phyloP scores from a whole-genome alignment of 2,888 invertebrate species.

The Hybos culiciformis region DNA sequence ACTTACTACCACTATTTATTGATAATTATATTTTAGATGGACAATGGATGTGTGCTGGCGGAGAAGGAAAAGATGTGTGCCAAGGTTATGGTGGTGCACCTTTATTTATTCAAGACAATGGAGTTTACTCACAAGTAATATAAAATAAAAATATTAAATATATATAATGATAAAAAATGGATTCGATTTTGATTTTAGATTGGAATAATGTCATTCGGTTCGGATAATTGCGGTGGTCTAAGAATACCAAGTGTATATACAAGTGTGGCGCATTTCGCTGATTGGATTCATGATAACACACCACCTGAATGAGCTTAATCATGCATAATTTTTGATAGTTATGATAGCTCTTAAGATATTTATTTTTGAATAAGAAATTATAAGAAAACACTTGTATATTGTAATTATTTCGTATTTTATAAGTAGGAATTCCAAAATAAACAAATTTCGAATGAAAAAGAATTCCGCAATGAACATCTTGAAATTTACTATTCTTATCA shows the following conservation, averaged over 20 bases:
- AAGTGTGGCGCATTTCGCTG: conserved; percentile 56
- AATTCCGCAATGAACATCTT: no score
- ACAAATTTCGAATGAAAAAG: no score
- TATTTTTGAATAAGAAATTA: no score
- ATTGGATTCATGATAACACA: conserved; percentile 62
- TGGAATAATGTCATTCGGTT: conserved; percentile 67
- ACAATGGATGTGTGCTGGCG: conserved; percentile 57
- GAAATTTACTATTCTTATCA: no score
- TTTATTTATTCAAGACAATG: conserved; percentile 46
- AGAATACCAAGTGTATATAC: conserved; percentile 67
- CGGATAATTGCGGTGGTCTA: conserved; percentile 58
- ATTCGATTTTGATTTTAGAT: conserved; percentile 38
- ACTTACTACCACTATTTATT: not conserved
- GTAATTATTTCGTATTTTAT: no score
- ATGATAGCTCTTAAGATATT: no score
- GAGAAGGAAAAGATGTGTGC: conserved; percentile 62
- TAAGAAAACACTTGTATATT: no score
- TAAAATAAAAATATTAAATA: not conserved
- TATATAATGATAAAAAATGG: no score
- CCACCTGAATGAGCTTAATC: conserved; percentile 38
- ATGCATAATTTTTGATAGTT: no score
- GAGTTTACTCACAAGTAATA: conserved; percentile 49
- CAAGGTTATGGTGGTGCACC: conserved; percentile 71
- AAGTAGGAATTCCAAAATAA: no score
- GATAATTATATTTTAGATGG: conserved; percentile 37